phyloP scores from a whole-genome alignment of 2,113 vertebrate species.

The Daboia siamensis region DNA sequence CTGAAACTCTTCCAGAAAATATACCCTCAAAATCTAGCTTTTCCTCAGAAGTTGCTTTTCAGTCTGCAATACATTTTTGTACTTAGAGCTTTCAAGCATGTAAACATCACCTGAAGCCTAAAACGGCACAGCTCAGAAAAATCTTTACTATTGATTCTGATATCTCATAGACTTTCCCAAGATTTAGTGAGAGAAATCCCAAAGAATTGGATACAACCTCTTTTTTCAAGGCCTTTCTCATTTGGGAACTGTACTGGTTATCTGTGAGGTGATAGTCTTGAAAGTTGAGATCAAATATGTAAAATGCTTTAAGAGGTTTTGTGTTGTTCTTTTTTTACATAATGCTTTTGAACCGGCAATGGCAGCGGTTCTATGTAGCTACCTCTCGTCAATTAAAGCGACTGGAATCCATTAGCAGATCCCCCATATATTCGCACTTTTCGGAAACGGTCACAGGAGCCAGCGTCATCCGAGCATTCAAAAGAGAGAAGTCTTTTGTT shows the following conservation, averaged over 20 bases:
- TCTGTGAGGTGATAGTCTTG: neutral
- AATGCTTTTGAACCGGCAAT: neutral
- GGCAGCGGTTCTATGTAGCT: conserved; percentile 92
- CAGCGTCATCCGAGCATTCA: conserved; percentile 90
- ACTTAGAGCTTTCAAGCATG: neutral
- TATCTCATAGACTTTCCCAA: neutral
- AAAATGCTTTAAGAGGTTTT: conserved; percentile 11
- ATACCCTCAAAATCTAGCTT: neutral
- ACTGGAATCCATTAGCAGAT: conserved; percentile 92
- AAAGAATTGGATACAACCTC: neutral
- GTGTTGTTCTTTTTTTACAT: neutral
- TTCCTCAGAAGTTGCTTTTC: neutral
- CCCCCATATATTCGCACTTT: conserved; percentile 96
- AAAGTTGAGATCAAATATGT: conserved; percentile 6
- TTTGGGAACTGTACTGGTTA: neutral
- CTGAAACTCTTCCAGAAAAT: neutral
- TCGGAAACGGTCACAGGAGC: conserved; percentile 89
- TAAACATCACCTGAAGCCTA: neutral
- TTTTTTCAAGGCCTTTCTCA: neutral
- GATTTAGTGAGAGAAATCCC: neutral
- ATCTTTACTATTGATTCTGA: neutral
- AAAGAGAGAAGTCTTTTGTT: conserved; percentile 77
- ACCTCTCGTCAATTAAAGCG: conserved; percentile 94
- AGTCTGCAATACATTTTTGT: neutral
- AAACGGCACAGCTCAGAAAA: neutral